Base-by-base conservation (phyloP, 2,797 vertebrate species). In the Chloroceryle amazona region DNA sequence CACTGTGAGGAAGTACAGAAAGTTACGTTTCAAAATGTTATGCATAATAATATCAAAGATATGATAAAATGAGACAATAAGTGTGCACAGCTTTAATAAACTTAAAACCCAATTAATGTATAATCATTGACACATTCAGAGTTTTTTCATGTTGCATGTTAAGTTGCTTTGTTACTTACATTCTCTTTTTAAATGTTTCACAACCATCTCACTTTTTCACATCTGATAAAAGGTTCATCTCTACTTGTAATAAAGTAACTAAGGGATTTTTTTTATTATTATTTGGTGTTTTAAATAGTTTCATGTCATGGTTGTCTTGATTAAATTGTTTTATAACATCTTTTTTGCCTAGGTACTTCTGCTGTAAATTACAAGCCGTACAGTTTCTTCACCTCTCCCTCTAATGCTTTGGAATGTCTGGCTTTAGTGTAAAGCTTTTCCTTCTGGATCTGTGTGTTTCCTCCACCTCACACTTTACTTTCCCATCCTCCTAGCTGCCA, bases 251-350 rank as follows among this genome's bases (percentile, higher is more conserved):
- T 97, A 97, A 97, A 98, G 97, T 97, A 97, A 97, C 96, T 97
- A 97, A 96, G 78, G 31, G 7, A 6, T 54, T 54, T 54, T 51
- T 52, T 21, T 20, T 13, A 15, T 29, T 91, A 95, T 97, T 68
- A 97, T 98, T 97, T 97, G 97, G 98, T 98, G 93, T 98, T 98
- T 97, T 95, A 97, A 98, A 97, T 97, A 98, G 95, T 97, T 98
- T 85, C 95, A 86, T 98, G 96, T 98, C 97, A 98, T 97, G 96
- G 92, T 94, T 96, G 94, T 96, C 96, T 96, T 75, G 63, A 96
- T 96, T 78, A 98, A 98, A 97, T 96, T 91, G 87, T 97, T 98
- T 97, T 97, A 80, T 97, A 97, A 97, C 96, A 95, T 96, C 94
- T 97, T 96, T 97, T 97, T 90, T 97, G 96, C 93, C 94, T 97